Evolutionary conservation across 2,113 vertebrate species (phyloP).

Genomic region (Microcebus jonahi): DNA sequence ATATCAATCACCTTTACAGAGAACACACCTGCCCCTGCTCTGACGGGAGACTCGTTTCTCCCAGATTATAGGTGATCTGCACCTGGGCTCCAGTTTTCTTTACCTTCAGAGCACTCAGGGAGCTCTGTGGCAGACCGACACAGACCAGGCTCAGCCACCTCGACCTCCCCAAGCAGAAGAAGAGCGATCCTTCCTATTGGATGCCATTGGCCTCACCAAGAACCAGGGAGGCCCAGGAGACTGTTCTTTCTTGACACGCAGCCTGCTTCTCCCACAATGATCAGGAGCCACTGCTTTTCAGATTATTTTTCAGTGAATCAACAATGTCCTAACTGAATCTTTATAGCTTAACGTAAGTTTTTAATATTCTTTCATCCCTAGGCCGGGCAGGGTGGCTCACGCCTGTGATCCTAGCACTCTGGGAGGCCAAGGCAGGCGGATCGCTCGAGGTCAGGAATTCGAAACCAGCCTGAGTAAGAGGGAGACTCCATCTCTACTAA

Average conservation of each 20-base stretch:
- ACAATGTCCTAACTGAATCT: neutral
- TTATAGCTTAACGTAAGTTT: neutral
- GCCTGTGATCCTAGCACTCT: too few relatives aligned
- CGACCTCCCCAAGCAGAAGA: neutral
- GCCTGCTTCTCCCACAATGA: neutral
- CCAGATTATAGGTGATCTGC: neutral
- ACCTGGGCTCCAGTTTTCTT: neutral
- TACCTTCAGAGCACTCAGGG: neutral
- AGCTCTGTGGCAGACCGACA: neutral
- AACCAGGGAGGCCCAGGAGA: neutral
- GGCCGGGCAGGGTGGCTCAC: too few relatives aligned
- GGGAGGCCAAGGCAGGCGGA: too few relatives aligned
- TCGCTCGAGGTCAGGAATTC: too few relatives aligned
- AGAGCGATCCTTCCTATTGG: neutral
- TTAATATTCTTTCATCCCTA: neutral
- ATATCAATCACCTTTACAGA: neutral
- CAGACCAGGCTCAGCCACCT: neutral
- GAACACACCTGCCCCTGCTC: neutral
- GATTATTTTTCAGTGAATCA: neutral
- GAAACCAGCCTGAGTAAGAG: too few relatives aligned
- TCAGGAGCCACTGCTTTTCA: neutral
- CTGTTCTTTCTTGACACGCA: neutral
- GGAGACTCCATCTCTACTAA: too few relatives aligned
- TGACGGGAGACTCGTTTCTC: neutral
- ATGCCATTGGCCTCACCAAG: neutral